These are phyloP conservation scores for Anguilla marmorata DNA, from an alignment of 2,797 vertebrate genomes.

Conservation along the genomic window DNA sequence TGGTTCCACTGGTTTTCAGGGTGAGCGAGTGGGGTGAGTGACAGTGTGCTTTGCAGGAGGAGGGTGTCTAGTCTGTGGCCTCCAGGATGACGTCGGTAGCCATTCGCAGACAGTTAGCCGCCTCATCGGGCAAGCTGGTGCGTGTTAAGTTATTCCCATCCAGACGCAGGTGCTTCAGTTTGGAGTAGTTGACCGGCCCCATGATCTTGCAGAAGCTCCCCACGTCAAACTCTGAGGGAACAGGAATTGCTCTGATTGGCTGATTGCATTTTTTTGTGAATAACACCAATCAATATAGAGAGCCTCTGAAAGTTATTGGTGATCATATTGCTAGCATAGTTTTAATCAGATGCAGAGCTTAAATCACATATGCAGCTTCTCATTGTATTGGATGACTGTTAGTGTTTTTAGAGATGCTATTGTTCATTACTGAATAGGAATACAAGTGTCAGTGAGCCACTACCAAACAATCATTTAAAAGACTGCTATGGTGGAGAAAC, in stretches of 20 bases:
- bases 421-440: not conserved
- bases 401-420: not conserved
- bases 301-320: not conserved
- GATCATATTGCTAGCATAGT: not conserved
- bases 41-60: not conserved
- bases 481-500: not conserved
- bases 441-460: not conserved
- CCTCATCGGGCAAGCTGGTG: slow-evolving; percentile 80
- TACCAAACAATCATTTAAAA: not conserved
- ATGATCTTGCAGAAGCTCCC: slow-evolving; percentile 86
- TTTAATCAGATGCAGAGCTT: not conserved
- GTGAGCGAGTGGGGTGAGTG: not conserved
- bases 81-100: slow-evolving; percentile 77
- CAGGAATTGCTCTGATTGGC: not conserved
- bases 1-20: not conserved
- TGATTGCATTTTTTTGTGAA: no score
- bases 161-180: slow-evolving; percentile 84
- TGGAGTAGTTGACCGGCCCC: slow-evolving; percentile 82
- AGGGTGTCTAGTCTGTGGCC: slow-evolving; percentile 14
- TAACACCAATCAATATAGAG: not conserved
- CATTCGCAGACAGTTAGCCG: slow-evolving; percentile 85
- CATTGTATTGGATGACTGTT: not conserved
- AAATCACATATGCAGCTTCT: not conserved
- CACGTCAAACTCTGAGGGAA: slow-evolving; percentile 83
- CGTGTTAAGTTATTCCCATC: slow-evolving; percentile 85